Percentiles rank a stretch among this genome's conserved stretches.
phyloP scores from a whole-genome alignment of 64 coral and sea anemone species.

The Porites australiensis region DNA sequence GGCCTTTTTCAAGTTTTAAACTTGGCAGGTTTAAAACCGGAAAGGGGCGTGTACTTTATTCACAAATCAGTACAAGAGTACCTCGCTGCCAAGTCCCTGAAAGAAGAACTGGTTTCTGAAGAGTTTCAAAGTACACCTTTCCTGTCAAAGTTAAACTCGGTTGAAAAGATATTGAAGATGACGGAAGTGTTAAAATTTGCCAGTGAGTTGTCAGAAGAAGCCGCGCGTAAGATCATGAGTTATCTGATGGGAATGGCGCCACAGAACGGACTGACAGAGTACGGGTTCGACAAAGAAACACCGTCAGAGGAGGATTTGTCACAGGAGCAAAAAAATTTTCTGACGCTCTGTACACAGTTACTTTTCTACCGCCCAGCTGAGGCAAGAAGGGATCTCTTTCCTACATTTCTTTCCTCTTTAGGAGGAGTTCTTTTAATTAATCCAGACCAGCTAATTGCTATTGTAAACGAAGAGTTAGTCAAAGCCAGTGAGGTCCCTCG shows the following conservation, averaged over 20 bases:
- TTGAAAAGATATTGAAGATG: conserved; percentile 7
- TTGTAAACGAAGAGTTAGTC: not conserved
- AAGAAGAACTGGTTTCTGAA: not conserved
- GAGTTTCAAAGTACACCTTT: not conserved
- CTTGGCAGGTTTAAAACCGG: not conserved
- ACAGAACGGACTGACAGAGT: not conserved
- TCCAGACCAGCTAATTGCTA: not conserved
- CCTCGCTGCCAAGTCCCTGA: conserved; percentile 50
- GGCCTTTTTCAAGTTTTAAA: conserved; percentile 54
- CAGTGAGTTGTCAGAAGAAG: not conserved
- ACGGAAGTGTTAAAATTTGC: not conserved
- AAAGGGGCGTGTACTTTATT: conserved; percentile 31
- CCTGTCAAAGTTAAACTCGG: not conserved
- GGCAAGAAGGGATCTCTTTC: not conserved
- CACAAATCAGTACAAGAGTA: conserved; percentile 69
- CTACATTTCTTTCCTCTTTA: not conserved
- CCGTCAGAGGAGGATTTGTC: not conserved
- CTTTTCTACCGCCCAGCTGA: not conserved
- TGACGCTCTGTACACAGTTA: not conserved
- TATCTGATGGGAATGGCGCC: not conserved
- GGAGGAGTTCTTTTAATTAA: not conserved
- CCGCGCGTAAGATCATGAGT: not conserved
- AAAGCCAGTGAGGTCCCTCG: not conserved
- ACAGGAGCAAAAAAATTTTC: not conserved
- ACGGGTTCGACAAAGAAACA: not conserved